Base-by-base conservation (phyloP, 2,888 invertebrate species). In the Philereme transversata region DNA sequence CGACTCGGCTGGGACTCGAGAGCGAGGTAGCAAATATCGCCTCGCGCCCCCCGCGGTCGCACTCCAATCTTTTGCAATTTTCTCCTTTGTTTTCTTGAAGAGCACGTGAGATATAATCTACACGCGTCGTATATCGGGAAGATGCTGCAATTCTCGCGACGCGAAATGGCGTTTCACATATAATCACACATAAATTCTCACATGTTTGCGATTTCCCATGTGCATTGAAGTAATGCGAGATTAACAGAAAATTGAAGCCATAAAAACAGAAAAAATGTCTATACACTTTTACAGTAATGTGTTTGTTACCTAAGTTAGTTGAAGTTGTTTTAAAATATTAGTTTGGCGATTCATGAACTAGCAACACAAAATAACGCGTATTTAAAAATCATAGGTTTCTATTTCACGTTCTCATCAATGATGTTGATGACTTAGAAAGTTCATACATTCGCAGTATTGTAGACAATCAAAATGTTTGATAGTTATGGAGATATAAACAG, bases 11-110 rank as follows among this genome's bases (percentile, higher is more conserved):
- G 65, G 65, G 73, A 65, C 68, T 61, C 64, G 49, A 60, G 54
- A 61, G 47, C 60, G 62, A 43, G 47, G 45, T 44, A 48, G 57
- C 63, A 54, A 64, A 65, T 64, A 64, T 62, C 61, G 49, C 62
- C 62, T 60, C 56, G 69, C 67, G 58, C 68, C 67, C 64, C 52
- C 63, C 69, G 62, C 68, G 70, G 74, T 60, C 70, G 62, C 67
- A 65, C 67, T 70, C 63, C 70, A 71, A 71, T 71, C 72, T 72
- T 72, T 72, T 74, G 73, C 72, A 70, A 79, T 78, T 81, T 78
- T 78, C 76, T 74, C 75, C 73, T 82, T 86, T 81, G 81, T 86
- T 79, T 78, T 75, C 74, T 74, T 72, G 70, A 71, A 76, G 77
- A 74, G 71, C 75, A 77, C 57, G 49, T 54, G 40, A 67, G 78